Base-by-base conservation (phyloP, 1,140 invertebrate species). In the Cherax destructor region DNA sequence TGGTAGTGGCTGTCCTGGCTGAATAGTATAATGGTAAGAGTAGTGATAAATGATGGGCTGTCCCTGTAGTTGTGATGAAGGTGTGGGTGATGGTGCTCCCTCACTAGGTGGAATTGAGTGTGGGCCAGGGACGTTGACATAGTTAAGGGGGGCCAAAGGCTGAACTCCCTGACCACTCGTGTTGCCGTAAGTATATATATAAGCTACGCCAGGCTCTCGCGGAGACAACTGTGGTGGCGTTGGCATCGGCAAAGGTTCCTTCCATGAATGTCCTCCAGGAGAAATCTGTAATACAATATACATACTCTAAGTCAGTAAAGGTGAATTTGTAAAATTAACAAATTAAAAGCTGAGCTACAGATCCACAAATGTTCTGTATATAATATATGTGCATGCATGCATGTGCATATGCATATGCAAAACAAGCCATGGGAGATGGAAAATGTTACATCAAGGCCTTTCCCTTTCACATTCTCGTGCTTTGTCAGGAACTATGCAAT, bases 11-110 rank as follows among this genome's bases (percentile, higher is more conserved):
- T 93, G 92, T 49, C 92, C 92, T 13, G 92, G 92, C 81, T 93
- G 92, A 61, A 93, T 91, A 47, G 92, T 93, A 83, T 93, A 93
- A 88, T 93, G 92, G 56, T 93, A 93, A 30, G 92, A 93, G 85
- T 93, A 93, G 80, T 93, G 92, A 69, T 93, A 93, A 41, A 93
- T 93, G 56, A 93, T 91, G 11, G 92, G 92, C 76, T 93, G 90
- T 24, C 83, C 61, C 84, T 88, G 69, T 41, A 90, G 84, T 24
- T 92, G 81, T 59, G 91, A 92, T 50, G 92, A 93, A 30, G 92
- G 92, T 18, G 92, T 92, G 4, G 91, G 92, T 9, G 92, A 93
- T 21, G 92, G 92, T 2, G 92, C 92, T 9, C 92, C 88, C 47
- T 93, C 92, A 61, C 87, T 92, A 0, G 86, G 83, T 49, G 86